phyloP scores from a whole-genome alignment of 2,888 invertebrate species.

The Pasiphila rectangulata region DNA sequence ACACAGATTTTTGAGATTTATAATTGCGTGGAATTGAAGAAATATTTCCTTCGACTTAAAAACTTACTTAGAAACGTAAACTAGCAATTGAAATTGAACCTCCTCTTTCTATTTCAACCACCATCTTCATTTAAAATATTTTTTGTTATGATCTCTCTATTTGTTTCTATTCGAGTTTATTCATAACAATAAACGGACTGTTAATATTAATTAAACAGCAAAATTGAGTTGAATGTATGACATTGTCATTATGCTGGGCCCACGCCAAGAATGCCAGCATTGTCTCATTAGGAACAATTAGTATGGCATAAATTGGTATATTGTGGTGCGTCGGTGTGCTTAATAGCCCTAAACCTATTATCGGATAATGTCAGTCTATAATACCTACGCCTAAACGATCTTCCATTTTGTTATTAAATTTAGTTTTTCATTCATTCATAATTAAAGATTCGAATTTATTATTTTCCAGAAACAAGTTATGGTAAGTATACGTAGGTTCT shows the following conservation, averaged over 20 bases:
- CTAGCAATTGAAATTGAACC: too few species aligned
- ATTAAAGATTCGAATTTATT: too few species aligned
- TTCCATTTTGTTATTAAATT: conserved; percentile 33
- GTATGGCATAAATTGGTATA: conserved; percentile 66
- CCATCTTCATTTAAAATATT: too few species aligned
- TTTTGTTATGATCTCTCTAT: too few species aligned
- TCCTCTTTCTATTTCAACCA: too few species aligned
- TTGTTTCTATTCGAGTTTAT: too few species aligned
- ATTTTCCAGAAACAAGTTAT: too few species aligned
- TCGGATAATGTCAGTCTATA: conserved; percentile 22
- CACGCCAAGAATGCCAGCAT: conserved; percentile 55
- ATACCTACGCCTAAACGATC: conserved; percentile 25
- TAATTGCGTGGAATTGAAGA: conserved; percentile 17
- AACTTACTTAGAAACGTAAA: too few species aligned
- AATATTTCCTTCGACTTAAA: too few species aligned
- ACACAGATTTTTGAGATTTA: conserved; percentile 16
- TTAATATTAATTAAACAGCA: conserved; percentile 22
- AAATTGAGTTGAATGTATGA: conserved; percentile 25
- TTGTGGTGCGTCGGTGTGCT: conserved; percentile 48
- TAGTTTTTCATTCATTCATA: conserved; percentile 28
- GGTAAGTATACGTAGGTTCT: too few species aligned
- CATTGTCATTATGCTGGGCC: conserved; percentile 42
- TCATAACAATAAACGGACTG: neutral
- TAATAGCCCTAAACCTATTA: conserved; percentile 33
- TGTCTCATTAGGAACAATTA: conserved; percentile 71